phyloP scores from a whole-genome alignment of 1,140 invertebrate genomes.

The Eupristina koningsbergeri region DNA sequence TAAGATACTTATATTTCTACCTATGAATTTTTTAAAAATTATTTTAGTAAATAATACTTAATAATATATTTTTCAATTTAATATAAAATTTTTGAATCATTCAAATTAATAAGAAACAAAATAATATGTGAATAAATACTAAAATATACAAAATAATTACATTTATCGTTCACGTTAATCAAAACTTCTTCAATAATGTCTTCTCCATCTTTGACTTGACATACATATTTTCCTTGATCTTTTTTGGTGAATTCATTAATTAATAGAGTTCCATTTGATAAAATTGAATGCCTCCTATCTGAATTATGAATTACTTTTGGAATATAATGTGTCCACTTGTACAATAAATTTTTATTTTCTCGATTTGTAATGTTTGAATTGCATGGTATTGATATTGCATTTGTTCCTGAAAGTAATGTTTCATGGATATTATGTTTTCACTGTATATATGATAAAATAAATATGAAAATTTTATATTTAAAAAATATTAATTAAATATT shows the following conservation, averaged over 20 bases:
- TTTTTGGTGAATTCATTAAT: conserved; percentile 13
- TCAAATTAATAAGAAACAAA: too few relatives aligned
- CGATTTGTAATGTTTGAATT: not conserved
- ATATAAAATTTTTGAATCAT: too few relatives aligned
- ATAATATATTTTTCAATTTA: too few relatives aligned
- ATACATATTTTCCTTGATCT: conserved; percentile 33
- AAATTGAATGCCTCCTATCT: not conserved
- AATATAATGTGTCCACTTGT: not conserved
- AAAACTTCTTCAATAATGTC: not conserved
- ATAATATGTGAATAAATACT: too few relatives aligned
- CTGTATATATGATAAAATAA: not conserved
- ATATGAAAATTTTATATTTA: not conserved
- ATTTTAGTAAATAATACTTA: too few relatives aligned
- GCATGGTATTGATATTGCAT: not conserved
- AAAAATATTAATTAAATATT: not conserved
- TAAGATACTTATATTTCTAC: too few relatives aligned
- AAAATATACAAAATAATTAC: conserved; percentile 4
- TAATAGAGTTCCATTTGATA: conserved; percentile 14
- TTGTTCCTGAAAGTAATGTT: not conserved
- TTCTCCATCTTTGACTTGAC: not conserved
- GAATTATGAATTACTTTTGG: not conserved
- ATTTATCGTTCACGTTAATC: conserved; percentile 6
- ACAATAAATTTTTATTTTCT: conserved; percentile 6
- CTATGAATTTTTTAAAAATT: too few relatives aligned
- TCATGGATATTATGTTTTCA: not conserved